Percentiles rank a stretch among this genome's conserved stretches.
phyloP scores from a whole-genome alignment of 2,113 vertebrate genomes.

The Colinus virginianus region DNA sequence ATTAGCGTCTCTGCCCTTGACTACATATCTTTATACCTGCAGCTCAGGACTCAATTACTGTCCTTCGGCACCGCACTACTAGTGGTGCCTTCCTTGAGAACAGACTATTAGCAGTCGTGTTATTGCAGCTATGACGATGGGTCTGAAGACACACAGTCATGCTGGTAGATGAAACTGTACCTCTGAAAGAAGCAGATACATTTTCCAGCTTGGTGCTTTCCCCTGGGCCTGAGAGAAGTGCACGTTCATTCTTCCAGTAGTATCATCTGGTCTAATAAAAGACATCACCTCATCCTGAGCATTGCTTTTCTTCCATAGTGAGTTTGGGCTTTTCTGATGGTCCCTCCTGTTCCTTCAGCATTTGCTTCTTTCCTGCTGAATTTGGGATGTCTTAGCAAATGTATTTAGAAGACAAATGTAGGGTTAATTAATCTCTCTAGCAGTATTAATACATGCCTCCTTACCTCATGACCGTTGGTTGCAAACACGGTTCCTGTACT shows the following conservation, averaged over 20 bases:
- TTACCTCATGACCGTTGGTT: neutral
- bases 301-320: neutral
- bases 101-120: neutral
- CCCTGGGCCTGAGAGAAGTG: neutral
- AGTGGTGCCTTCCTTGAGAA: neutral
- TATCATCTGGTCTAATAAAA: neutral
- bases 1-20: neutral
- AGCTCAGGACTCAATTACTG: neutral
- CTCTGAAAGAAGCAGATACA: fast-evolving
- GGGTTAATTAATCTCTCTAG: conserved; percentile 3
- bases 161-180: neutral
- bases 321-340: neutral
- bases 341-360: neutral
- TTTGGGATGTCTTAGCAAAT: neutral
- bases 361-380: neutral
- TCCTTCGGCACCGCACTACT: neutral
- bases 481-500: neutral
- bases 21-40: neutral
- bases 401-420: neutral
- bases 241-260: neutral
- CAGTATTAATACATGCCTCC: neutral
- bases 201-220: neutral
- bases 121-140: neutral
- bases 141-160: neutral
- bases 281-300: neutral